phyloP scores from a whole-genome alignment of 2,113 vertebrate genomes.

The Carassius gibelio region DNA sequence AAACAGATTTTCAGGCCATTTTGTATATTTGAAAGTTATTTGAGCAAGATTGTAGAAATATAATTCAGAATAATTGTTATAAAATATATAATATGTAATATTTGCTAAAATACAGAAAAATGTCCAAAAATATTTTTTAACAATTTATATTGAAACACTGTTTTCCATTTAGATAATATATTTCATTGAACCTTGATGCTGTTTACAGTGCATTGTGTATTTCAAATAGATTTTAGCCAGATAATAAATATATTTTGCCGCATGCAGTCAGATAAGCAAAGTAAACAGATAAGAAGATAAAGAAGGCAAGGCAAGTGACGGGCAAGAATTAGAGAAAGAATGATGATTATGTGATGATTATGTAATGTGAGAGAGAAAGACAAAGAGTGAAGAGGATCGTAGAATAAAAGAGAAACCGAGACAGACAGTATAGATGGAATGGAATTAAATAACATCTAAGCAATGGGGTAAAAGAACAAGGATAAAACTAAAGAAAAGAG shows the following conservation, averaged over 20 bases:
- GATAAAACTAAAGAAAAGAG: not conserved
- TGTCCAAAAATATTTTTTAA: not conserved
- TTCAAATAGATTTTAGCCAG: not conserved
- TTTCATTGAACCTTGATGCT: not conserved
- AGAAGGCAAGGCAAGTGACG: slow-evolving; percentile 21
- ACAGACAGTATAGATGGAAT: slow-evolving; percentile 7
- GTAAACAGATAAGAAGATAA: slow-evolving; percentile 14
- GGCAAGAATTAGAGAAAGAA: not conserved
- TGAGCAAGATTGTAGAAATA: not conserved
- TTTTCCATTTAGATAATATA: not conserved
- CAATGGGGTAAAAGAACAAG: slow-evolving; percentile 25
- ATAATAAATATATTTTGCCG: not conserved
- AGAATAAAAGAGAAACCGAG: slow-evolving; percentile 13
- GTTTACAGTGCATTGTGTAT: not conserved
- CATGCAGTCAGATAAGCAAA: not conserved
- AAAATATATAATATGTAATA: not conserved
- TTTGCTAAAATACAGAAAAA: not conserved
- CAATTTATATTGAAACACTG: not conserved
- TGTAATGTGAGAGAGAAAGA: slow-evolving; percentile 31
- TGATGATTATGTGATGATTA: not conserved
- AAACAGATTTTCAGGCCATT: too few relatives aligned
- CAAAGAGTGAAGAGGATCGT: slow-evolving; percentile 27
- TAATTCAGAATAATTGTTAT: not conserved
- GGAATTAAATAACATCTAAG: slow-evolving; percentile 19
- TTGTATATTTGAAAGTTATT: too few relatives aligned